Evolutionary conservation across 2,797 vertebrate species (phyloP).

Genomic region (Poeciliopsis presidionis): DNA sequence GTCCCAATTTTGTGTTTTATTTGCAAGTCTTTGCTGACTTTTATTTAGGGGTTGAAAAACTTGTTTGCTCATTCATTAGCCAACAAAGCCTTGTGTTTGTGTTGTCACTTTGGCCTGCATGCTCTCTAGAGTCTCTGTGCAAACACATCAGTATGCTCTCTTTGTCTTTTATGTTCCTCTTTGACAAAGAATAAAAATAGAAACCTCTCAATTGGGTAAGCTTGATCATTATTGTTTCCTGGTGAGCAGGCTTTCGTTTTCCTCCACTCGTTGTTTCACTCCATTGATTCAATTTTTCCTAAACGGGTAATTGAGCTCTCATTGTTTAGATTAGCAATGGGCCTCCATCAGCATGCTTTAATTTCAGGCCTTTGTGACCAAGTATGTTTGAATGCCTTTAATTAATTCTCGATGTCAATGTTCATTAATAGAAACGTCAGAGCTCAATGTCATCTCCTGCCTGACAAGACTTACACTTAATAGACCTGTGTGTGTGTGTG

Average conservation of each 20-base stretch:
- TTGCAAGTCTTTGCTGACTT: conserved; percentile 24
- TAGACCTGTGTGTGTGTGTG: conserved; percentile 14
- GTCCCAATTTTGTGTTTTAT: conserved; percentile 27
- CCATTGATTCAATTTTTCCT: conserved; percentile 57
- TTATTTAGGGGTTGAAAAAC: conserved; percentile 38
- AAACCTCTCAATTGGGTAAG: conserved; percentile 49
- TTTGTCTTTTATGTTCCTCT: conserved; percentile 45
- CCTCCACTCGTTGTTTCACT: conserved; percentile 49
- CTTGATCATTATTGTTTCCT: conserved; percentile 34
- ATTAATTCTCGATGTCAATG: conserved; percentile 56
- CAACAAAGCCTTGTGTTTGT: conserved; percentile 37
- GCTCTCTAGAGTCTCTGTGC: conserved; percentile 27
- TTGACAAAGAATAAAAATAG: conserved; percentile 63
- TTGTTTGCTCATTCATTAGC: conserved; percentile 43
- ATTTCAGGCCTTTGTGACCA: conserved; percentile 60
- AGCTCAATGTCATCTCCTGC: conserved; percentile 46
- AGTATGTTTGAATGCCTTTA: conserved; percentile 54
- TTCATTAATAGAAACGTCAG: conserved; percentile 58
- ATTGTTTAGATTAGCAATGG: conserved; percentile 49
- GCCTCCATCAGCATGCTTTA: conserved; percentile 52
- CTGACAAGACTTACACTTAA: conserved; percentile 57
- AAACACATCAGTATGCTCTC: conserved; percentile 31
- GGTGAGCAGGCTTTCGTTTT: not conserved
- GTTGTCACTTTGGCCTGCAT: conserved; percentile 35
- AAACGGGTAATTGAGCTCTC: conserved; percentile 61